Evolutionary conservation across 1,140 invertebrate species (phyloP).

Genomic region (Hormaphis cornu): DNA sequence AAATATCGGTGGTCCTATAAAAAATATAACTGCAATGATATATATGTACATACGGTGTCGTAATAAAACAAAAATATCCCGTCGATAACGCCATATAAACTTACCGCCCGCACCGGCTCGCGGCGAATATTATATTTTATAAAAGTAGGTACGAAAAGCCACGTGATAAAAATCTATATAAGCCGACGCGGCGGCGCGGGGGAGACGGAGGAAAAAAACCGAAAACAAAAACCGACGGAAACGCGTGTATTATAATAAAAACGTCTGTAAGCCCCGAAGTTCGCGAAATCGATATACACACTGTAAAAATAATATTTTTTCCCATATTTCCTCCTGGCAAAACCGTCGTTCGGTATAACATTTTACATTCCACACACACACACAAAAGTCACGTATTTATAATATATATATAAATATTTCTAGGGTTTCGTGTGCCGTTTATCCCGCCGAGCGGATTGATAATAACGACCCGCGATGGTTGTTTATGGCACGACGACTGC

Average conservation of each 20-base stretch:
- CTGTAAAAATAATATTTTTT: conserved; percentile 27
- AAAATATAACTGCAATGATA: too few relatives aligned
- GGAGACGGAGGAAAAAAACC: background rate
- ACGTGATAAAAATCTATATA: conserved; percentile 20
- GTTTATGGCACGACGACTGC: conserved; percentile 18
- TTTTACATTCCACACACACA: background rate
- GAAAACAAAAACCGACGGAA: too few relatives aligned
- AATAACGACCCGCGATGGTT: conserved; percentile 30
- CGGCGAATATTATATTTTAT: background rate
- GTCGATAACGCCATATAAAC: background rate
- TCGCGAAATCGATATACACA: conserved; percentile 6
- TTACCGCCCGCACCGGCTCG: background rate
- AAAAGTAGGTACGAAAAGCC: background rate
- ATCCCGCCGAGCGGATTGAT: conserved; percentile 19
- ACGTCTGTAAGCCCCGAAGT: conserved; percentile 10
- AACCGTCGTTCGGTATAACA: background rate
- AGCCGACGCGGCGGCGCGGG: background rate
- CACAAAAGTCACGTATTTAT: background rate
- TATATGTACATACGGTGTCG: background rate
- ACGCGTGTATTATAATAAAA: too few relatives aligned
- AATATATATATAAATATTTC: background rate
- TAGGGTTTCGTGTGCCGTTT: background rate
- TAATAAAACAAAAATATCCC: conserved; percentile 27
- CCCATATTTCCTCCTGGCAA: background rate
- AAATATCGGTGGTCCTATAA: background rate